Evolutionary conservation across 1,140 invertebrate genomes (phyloP).

Genomic region (Hestina assimilis): DNA sequence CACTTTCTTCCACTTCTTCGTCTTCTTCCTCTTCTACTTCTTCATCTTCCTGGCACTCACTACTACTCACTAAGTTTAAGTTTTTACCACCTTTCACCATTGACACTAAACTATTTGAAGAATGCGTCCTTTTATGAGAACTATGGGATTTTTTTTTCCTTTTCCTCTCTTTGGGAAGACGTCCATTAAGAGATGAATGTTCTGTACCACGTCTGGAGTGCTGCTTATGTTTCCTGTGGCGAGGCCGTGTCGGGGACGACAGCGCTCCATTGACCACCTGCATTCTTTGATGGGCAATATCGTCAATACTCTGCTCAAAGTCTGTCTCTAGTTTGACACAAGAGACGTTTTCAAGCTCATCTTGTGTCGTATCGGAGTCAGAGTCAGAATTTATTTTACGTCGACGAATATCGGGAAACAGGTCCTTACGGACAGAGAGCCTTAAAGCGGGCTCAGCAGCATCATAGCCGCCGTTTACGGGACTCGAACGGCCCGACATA

Average conservation of each 20-base stretch:
- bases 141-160: constrained; percentile 60
- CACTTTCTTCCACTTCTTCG: constrained; percentile 52
- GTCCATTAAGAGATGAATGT: constrained; percentile 56
- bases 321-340: constrained; percentile 74
- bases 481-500: constrained; percentile 72
- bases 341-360: constrained; percentile 47
- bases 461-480: constrained; percentile 69
- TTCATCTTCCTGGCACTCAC: constrained; percentile 63
- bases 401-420: constrained; percentile 60
- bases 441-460: constrained; percentile 59
- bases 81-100: constrained; percentile 76
- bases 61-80: constrained; percentile 75
- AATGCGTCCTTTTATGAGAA: constrained; percentile 49
- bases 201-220: constrained; percentile 57
- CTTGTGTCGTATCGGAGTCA: constrained; percentile 39
- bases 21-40: constrained; percentile 30
- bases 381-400: constrained; percentile 43
- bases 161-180: constrained; percentile 60
- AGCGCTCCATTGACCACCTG: constrained; percentile 54
- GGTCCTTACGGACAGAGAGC: constrained; percentile 72
- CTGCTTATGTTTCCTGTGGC: constrained; percentile 67
- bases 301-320: constrained; percentile 76
- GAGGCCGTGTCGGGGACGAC: constrained; percentile 46
- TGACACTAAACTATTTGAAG: constrained; percentile 54
- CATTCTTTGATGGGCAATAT: constrained; percentile 60